phyloP scores from a whole-genome alignment of 1,140 invertebrate genomes.

The Drosophila kikkawai region DNA sequence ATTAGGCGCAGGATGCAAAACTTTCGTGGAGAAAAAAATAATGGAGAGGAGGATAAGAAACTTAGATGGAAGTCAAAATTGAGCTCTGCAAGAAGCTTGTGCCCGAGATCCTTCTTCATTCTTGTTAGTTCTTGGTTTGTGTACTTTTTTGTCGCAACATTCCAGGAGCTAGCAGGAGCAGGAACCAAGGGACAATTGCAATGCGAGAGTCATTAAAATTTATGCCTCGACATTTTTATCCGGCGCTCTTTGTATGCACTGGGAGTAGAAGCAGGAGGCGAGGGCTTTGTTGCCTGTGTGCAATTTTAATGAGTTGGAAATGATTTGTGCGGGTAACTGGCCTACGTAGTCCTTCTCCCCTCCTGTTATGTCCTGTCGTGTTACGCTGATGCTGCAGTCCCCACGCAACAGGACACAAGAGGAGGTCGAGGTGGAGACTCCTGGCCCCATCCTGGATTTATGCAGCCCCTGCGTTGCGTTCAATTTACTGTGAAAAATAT shows the following conservation, averaged over 20 bases:
- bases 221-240: constrained; percentile 54
- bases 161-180: constrained; percentile 21
- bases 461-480: constrained; percentile 24
- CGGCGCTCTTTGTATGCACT: constrained; percentile 21
- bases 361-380: constrained; percentile 11
- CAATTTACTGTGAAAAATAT: constrained; percentile 73
- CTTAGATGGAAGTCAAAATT: constrained; percentile 75
- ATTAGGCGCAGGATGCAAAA: constrained; percentile 39
- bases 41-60: constrained; percentile 46
- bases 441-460: constrained; percentile 4
- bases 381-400: constrained; percentile 37
- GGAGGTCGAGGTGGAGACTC: neutral
- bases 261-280: constrained; percentile 1
- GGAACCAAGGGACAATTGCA: constrained; percentile 68
- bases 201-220: constrained; percentile 80
- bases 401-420: constrained; percentile 52
- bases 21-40: constrained; percentile 35
- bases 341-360: constrained; percentile 11
- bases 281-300: constrained; percentile 43
- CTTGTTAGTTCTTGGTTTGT: constrained; percentile 40
- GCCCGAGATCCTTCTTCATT: constrained; percentile 29
- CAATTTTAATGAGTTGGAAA: constrained; percentile 84
- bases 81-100: constrained; percentile 41
- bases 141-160: constrained; percentile 36
- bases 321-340: constrained; percentile 79